Conservation (phyloP, 2,113 vertebrate genomes). For the Pteruthius melanotis region DNA sequence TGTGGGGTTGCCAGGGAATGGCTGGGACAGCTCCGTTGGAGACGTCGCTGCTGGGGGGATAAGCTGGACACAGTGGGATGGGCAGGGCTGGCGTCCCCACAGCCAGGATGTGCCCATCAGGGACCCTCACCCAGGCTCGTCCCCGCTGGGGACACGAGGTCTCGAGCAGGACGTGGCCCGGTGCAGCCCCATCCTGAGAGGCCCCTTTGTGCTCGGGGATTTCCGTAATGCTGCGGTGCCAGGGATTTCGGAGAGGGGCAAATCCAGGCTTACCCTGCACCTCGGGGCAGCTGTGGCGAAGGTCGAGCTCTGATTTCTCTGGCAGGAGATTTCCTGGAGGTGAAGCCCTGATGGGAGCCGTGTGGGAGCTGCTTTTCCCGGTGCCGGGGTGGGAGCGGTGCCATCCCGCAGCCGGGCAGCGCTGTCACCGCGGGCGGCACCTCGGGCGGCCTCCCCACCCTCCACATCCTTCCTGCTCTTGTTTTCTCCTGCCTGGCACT, state of each 20-base stretch:
- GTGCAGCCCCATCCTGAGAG: not conserved
- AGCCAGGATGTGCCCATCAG: accelerated
- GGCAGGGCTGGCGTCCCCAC: accelerated
- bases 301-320: not conserved
- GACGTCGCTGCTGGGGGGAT: not conserved
- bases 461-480: conserved; percentile 20
- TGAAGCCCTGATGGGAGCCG: accelerated
- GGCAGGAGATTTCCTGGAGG: not conserved
- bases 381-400: not conserved
- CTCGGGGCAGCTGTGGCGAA: not conserved
- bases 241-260: not conserved
- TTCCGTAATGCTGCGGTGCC: accelerated
- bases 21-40: accelerated
- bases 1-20: not conserved
- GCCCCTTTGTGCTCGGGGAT: not conserved
- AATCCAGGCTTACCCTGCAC: not conserved
- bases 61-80: accelerated
- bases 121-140: accelerated
- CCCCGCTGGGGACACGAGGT: accelerated
- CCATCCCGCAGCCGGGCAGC: not conserved
- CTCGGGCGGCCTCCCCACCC: not conserved
- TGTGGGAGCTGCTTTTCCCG: not conserved
- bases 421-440: not conserved
- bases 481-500: not conserved
- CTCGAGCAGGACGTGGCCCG: accelerated